phyloP scores from a whole-genome alignment of 1,140 invertebrate species.

The Macrocentrus cingulum region DNA sequence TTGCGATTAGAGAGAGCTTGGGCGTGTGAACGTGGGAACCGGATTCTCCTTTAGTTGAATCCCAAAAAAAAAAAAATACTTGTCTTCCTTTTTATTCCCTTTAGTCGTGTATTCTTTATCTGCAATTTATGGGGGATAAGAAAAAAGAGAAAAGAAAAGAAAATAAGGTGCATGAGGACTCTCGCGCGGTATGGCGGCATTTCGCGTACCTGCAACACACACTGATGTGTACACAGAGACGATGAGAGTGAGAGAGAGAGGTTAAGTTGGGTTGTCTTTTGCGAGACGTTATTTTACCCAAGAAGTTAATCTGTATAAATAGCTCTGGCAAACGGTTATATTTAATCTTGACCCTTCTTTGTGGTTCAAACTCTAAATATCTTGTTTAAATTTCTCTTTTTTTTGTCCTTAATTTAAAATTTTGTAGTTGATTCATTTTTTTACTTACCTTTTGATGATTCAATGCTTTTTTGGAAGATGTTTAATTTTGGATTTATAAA shows the following conservation, averaged over 20 bases:
- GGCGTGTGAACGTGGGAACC: conserved; percentile 35
- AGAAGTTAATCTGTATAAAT: conserved; percentile 60
- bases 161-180: too few relatives aligned
- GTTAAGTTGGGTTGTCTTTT: conserved; percentile 32
- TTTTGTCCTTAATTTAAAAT: too few relatives aligned
- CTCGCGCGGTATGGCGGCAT: conserved; percentile 22
- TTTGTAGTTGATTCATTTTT: too few relatives aligned
- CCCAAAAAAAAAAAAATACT: conserved; percentile 36
- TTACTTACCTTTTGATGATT: too few relatives aligned
- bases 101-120: conserved; percentile 30
- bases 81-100: conserved; percentile 19
- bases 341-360: conserved; percentile 56
- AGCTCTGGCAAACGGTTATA: conserved; percentile 54
- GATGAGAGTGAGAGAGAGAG: not conserved
- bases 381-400: not conserved
- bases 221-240: too few relatives aligned
- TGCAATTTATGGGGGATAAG: conserved; percentile 4
- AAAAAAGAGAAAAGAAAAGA: too few relatives aligned
- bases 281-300: conserved; percentile 54
- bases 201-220: too few relatives aligned
- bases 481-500: too few relatives aligned
- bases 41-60: conserved; percentile 36
- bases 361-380: conserved; percentile 18
- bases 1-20: conserved; percentile 30
- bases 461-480: too few relatives aligned